phyloP scores from a whole-genome alignment of 2,113 vertebrate species.

The Phocoena sinus region DNA sequence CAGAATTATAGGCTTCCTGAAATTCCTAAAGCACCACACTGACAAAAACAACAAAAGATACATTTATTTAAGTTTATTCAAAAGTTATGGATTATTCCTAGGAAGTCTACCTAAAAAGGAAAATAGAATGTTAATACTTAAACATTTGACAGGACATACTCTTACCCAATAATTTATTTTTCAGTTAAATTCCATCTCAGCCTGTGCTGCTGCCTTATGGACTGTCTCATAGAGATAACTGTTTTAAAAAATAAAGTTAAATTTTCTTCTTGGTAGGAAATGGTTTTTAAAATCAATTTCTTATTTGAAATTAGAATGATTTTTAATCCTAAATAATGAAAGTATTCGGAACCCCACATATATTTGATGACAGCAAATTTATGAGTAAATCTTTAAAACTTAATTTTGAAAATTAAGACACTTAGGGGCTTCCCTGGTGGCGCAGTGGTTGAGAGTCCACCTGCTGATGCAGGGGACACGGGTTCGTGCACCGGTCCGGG shows the following conservation, averaged over 20 bases:
- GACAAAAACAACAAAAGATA: background rate
- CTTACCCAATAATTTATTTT: background rate
- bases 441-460: no score
- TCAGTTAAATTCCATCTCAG: constrained; percentile 24
- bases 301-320: constrained; percentile 38
- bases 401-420: constrained; percentile 27
- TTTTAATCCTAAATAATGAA: constrained; percentile 27
- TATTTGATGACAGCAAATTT: constrained; percentile 35
- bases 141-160: background rate
- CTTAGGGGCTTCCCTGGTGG: background rate
- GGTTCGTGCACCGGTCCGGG: no score
- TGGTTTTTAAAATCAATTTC: background rate
- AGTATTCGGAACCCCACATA: background rate
- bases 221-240: background rate
- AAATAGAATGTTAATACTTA: background rate
- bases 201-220: background rate
- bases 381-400: background rate
- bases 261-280: constrained; percentile 38
- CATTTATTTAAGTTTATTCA: background rate
- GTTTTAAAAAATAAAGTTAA: constrained; percentile 10
- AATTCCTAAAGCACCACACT: background rate
- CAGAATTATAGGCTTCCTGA: background rate
- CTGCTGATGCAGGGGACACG: no score
- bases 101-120: background rate
- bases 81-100: background rate